Evolutionary conservation across 2,888 invertebrate genomes (phyloP), one percentile per base, ranked within the genome.

Genomic region (Cylloceria caligata): DNA sequence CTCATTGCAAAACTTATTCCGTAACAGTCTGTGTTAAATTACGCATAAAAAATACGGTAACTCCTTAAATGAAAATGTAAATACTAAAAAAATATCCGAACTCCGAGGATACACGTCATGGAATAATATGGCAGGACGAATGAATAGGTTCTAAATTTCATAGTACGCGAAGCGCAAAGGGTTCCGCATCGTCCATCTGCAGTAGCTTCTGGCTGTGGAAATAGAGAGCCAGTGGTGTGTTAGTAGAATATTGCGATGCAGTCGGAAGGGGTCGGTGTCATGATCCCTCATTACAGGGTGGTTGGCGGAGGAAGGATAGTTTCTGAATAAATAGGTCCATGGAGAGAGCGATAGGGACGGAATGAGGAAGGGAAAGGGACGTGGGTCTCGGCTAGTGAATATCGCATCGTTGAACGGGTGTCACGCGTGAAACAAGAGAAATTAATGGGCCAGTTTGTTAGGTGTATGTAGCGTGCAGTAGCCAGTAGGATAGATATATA

Each of bases 401-500:
- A 77, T 73, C 82, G 80, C 83, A 83, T 81, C 73, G 60, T 68
- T 68, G 55, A 73, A 68, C 81, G 55, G 55, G 55, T 73, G 81
- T 81, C 73, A 68, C 69, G 62, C 55, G 65, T 81, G 62, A 81
- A 81, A 81, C 81, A 77, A 74, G 81, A 81, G 81, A 81, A 81
- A 81, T 81, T 78, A 81, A 77, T 81, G 81, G 69, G 64, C 73
- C 77, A 45, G 77, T 77, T 78, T 73, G 64, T 39, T 65, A 55
- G 27, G n/a, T n/a, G n/a, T n/a, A 72, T 42, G 80, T 76, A 71
- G 62, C 75, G 57, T 60, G 71, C 34, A 62, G 13, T 30, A 30
- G 67, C 55, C 21, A 64, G 52, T 27, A 34, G 3, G 13, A 62
- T 19, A 39, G 19, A 64, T 49, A 68, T 24, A 39, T 52, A 21